Base-by-base conservation (phyloP, 2,797 vertebrate species). In the Phrynocephalus guinanensis region DNA sequence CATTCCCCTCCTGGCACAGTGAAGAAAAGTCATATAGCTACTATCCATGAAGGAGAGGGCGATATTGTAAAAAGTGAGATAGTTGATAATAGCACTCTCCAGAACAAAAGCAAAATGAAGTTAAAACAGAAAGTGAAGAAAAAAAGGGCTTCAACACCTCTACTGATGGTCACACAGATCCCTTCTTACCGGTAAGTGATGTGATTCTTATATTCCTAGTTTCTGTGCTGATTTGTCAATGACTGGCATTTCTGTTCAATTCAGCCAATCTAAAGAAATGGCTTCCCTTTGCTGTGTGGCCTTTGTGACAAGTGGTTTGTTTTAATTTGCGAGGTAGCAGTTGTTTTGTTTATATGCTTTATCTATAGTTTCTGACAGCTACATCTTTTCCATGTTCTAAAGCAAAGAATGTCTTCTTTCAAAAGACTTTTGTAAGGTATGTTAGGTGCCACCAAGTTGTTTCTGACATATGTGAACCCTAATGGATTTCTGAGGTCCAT, bases 121-220 rank as follows among this genome's bases (percentile, higher is more conserved):
- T 95, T 96, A 91, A 99, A 98, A 95, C 98, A 98, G 88, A 99
- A 98, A 95, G 96, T 97, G 91, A 99, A 98, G 95, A 99, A 98
- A 87, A 95, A 97, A 87, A 95, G 94, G 66, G 97, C 97, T 0
- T 95, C 96, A 60, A 88, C 96, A 79, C 98, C 98, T 0, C 86
- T 98, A 94, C 95, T 98, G 92, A 87, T 95, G 1, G 96, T 97
- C 33, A 30, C 98, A 84, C 98, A 99, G 95, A 99, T 99, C 89
- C 99, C 99, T 1, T 98, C 98, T 84, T 98, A 98, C 97, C 98
- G 98, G 99, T 99, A 93, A 94, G 98, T 77, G 56, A 26, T 28
- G 33, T 20, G 86, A 11, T 38, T 86, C 30, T 79, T 89, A 13
- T 50, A 60, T 30, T 24, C 9, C 76, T 33, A 3, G 0, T 44